A percentile compares a stretch with the other conserved stretches of the same genome.
phyloP scores from a whole-genome alignment of 2,797 vertebrate species.

The Danio albolineatus region DNA sequence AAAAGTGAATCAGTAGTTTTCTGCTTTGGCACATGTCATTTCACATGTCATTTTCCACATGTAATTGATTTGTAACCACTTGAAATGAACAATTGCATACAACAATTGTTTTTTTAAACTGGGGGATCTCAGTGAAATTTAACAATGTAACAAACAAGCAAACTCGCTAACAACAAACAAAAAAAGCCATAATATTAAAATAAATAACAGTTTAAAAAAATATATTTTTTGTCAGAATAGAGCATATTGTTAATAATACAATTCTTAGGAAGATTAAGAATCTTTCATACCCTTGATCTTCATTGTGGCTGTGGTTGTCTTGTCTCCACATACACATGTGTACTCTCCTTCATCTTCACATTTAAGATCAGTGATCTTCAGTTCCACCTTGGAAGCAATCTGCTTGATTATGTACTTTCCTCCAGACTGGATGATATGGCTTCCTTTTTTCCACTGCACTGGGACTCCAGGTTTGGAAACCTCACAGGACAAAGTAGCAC shows the following conservation, averaged over 20 bases:
- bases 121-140: background rate
- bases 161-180: background rate
- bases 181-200: background rate
- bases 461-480: slow-evolving; percentile 74
- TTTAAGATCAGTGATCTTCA: slow-evolving; percentile 80
- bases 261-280: background rate
- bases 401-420: slow-evolving; percentile 78
- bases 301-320: slow-evolving; percentile 71
- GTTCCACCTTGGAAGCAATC: slow-evolving; percentile 72
- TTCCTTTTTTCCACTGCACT: slow-evolving; percentile 79
- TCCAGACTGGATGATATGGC: slow-evolving; percentile 66
- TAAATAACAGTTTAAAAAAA: background rate
- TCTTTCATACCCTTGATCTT: slow-evolving; percentile 47
- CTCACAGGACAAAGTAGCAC: slow-evolving; percentile 71
- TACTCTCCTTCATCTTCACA: slow-evolving; percentile 81
- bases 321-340: slow-evolving; percentile 77
- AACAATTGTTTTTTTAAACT: background rate
- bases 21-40: background rate
- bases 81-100: background rate
- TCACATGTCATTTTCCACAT: background rate
- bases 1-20: background rate
- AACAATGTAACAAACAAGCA: background rate
- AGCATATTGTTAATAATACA: background rate
- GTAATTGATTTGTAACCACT: background rate
- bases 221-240: background rate